A percentile compares a stretch with the other conserved stretches of the same genome.
phyloP scores from a whole-genome alignment of 2,113 vertebrate species.

The Fregata magnificens region DNA sequence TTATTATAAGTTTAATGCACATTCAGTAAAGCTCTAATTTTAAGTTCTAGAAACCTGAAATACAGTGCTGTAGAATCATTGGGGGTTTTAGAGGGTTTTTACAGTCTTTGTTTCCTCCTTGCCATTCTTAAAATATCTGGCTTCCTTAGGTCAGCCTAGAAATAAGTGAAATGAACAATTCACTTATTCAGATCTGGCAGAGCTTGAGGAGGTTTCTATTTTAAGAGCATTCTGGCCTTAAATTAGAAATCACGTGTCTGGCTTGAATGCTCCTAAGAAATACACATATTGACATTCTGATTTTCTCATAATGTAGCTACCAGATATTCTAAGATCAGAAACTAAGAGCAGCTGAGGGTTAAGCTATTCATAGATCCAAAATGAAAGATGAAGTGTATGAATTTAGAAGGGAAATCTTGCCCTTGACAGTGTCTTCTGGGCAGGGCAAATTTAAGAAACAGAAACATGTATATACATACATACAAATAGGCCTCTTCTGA shows the following conservation, averaged over 20 bases:
- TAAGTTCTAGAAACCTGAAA: background rate
- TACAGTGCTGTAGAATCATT: background rate
- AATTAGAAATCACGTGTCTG: constrained; percentile 9
- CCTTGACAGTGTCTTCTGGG: background rate
- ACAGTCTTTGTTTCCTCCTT: background rate
- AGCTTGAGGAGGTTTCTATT: constrained; percentile 45
- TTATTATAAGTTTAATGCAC: background rate
- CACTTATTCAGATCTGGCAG: constrained; percentile 8
- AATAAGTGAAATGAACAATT: constrained; percentile 14
- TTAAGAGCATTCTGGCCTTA: background rate
- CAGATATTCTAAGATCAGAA: constrained; percentile 24
- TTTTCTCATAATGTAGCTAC: constrained; percentile 52
- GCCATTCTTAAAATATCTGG: background rate
- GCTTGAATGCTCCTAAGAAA: background rate
- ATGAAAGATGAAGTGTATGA: background rate
- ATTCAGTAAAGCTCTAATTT: background rate
- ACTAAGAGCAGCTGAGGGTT: constrained; percentile 22
- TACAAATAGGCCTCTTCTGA: background rate
- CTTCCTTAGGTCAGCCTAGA: background rate
- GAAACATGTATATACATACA: background rate
- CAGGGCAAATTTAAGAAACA: background rate
- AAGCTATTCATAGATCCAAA: constrained; percentile 35
- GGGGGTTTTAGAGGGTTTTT: background rate
- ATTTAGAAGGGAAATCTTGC: background rate
- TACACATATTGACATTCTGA: constrained; percentile 38